Evolutionary conservation across 2,113 vertebrate species (phyloP).

Genomic region (Hippocampus zosterae): DNA sequence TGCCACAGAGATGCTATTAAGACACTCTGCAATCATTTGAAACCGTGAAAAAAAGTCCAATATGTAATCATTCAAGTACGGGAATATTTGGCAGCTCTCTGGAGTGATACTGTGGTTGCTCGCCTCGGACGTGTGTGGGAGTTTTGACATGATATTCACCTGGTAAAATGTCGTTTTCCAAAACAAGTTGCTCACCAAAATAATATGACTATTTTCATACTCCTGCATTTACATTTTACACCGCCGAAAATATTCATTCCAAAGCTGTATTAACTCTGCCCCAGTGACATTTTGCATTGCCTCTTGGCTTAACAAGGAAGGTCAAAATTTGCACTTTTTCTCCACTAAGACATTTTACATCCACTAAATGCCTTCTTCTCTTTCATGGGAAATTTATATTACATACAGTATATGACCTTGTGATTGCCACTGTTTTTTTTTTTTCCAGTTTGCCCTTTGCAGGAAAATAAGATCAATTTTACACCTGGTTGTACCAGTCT

Average conservation of each 20-base stretch:
- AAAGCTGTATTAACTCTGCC: neutral
- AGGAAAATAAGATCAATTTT: slow-evolving; percentile 37
- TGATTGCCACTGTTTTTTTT: slow-evolving; percentile 5
- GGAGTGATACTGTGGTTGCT: too few species aligned
- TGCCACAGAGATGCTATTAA: too few species aligned
- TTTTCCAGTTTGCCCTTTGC: slow-evolving; percentile 13
- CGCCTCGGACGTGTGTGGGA: neutral
- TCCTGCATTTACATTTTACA: neutral
- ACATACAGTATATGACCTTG: slow-evolving; percentile 3
- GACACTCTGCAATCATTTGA: too few species aligned
- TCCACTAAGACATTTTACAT: neutral
- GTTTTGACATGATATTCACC: neutral
- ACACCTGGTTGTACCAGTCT: slow-evolving; percentile 15
- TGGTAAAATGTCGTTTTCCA: neutral
- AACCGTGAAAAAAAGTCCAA: too few species aligned
- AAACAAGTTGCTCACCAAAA: neutral
- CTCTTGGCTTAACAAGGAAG: neutral
- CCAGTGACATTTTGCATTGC: slow-evolving; percentile 3
- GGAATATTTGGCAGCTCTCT: too few species aligned
- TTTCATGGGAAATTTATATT: slow-evolving; percentile 32
- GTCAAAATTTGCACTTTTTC: neutral
- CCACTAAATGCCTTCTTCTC: slow-evolving; percentile 21
- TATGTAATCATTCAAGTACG: too few species aligned
- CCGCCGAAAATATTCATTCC: neutral
- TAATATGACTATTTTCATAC: neutral